Conservation (phyloP, 2,888 invertebrate genomes). For the Dynastes grantii region DNA sequence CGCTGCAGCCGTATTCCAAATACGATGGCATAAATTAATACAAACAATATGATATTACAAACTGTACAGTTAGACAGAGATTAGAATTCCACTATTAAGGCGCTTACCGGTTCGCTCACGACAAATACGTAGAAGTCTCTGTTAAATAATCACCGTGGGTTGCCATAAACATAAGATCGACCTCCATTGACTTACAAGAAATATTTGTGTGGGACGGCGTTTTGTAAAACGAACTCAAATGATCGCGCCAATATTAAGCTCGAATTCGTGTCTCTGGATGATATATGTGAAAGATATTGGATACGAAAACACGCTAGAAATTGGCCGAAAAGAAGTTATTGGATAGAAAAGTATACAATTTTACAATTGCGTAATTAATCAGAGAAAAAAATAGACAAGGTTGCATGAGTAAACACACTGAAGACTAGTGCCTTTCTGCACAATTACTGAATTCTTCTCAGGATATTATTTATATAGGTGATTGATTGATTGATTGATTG, state of each 20-base stretch:
- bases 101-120: conserved; percentile 36
- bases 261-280: not conserved
- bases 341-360: no score
- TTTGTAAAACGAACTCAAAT: conserved; percentile 18
- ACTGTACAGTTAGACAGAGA: conserved; percentile 44
- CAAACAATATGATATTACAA: conserved; percentile 44
- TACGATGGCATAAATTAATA: conserved; percentile 40
- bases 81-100: conserved; percentile 42
- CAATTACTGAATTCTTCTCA: no score
- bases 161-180: conserved; percentile 42
- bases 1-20: conserved; percentile 30
- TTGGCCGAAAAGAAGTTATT: no score
- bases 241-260: conserved; percentile 13
- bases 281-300: no score
- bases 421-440: no score
- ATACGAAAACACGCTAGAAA: no score
- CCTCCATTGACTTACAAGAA: conserved; percentile 43
- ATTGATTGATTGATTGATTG: no score
- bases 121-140: conserved; percentile 45
- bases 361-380: no score
- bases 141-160: conserved; percentile 42
- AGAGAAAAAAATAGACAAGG: no score
- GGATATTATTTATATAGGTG: no score
- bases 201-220: conserved; percentile 44
- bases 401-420: no score